Evolutionary conservation across 2,888 invertebrate genomes (phyloP), one percentile per base, ranked within the genome.

Genomic region (Heliconius aoede): DNA sequence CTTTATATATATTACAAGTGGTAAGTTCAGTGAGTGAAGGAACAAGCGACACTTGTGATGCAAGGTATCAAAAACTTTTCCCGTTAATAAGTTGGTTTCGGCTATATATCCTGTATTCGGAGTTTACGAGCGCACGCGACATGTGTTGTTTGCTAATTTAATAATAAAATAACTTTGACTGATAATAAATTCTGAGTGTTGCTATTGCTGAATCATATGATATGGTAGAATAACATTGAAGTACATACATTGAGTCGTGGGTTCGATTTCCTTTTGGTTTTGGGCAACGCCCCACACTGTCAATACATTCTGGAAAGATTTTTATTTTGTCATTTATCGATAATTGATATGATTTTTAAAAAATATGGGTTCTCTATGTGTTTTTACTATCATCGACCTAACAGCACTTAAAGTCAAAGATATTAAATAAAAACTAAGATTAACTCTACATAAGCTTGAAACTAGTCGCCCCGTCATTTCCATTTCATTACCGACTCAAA

Each of bases 1-100:
- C 55, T 26, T 72, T 26, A 36, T 36, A 71, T 36, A 73, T n/a
- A n/a, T n/a, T n/a, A n/a, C 62, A 26, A 36, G 36, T 26, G 69
- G 30, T 62, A 74, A 75, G 71, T 75, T 75, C 36, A 62, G 62
- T 24, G 78, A 76, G 78, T 68, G 18, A 71, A 74, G 62, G 77
- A 74, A 74, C 55, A 55, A 60, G 60, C 60, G 15, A 60, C 80
- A 79, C 78, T 78, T 69, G 79, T 76, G 67, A 80, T 82, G 81
- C 78, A 78, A 76, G 75, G 72, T 74, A 80, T 82, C 82, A 82
- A 82, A 82, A 83, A 83, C 81, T 84, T 83, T 77, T 69, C 79
- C 74, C 79, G 82, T 84, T 83, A 82, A 82, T 82, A 83, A 83
- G 78, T 82, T 68, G 30, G 75, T 69, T 71, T 82, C 76, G 76